Percentiles rank a stretch among this genome's conserved stretches.
Evolutionary conservation across 2,113 vertebrate species (phyloP).

Genomic region (Ochotona curzoniae): DNA sequence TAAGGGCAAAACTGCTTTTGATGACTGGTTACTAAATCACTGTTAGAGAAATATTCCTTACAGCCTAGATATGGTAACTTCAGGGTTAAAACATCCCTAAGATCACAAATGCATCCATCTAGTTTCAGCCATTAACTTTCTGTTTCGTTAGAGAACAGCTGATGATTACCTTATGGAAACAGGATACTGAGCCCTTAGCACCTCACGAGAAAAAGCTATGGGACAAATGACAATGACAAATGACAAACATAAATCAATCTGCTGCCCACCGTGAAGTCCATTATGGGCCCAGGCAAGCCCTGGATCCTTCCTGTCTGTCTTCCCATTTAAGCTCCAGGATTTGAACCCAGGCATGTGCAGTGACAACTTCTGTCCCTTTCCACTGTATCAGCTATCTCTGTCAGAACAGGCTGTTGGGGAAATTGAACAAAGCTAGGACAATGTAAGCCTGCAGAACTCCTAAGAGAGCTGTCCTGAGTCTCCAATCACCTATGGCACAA

Average conservation of each 20-base stretch:
- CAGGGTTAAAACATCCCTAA: constrained; percentile 11
- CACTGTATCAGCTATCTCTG: not conserved
- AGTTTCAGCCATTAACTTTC: constrained; percentile 8
- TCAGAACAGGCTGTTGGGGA: not conserved
- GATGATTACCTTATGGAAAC: not conserved
- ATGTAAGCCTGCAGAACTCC: not conserved
- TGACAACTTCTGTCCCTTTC: not conserved
- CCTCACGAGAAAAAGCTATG: not conserved
- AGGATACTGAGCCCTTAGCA: too few relatives aligned
- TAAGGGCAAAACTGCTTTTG: not conserved
- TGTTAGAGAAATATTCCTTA: not conserved
- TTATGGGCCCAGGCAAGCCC: not conserved
- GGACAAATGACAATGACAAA: not conserved
- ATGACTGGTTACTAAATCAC: not conserved
- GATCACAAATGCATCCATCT: not conserved
- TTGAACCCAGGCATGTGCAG: not conserved
- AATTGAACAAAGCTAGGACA: not conserved
- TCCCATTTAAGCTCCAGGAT: not conserved
- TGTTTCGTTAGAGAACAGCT: not conserved
- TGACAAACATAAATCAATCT: not conserved
- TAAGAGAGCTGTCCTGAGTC: not conserved
- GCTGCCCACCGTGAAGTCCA: not conserved
- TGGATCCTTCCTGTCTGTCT: not conserved
- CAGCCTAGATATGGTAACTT: not conserved
- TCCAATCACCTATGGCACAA: not conserved